phyloP scores from a whole-genome alignment of 2,888 invertebrate species.

The Pharmacophagus antenor region DNA sequence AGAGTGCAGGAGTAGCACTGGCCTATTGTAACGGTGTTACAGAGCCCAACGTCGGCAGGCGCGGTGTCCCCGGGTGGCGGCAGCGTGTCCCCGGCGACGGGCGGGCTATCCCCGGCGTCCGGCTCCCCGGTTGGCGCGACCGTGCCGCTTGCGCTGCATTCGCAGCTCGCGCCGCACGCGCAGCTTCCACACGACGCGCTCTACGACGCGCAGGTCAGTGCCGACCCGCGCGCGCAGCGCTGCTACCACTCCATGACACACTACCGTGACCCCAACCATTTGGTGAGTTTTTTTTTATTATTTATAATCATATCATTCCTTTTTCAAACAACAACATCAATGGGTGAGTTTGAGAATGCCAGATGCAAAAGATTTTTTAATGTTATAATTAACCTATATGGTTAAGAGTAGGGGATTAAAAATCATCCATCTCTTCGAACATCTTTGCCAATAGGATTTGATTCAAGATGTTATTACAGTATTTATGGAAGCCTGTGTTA shows the following conservation, averaged over 20 bases:
- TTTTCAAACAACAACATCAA: background rate
- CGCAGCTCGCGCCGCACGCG: slow-evolving; percentile 42
- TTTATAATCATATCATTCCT: background rate
- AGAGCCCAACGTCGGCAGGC: slow-evolving; percentile 70
- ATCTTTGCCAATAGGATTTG: too few species aligned
- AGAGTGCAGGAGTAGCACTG: background rate
- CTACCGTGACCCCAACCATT: slow-evolving; percentile 17
- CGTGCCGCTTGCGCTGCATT: slow-evolving; percentile 54
- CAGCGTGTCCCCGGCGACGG: slow-evolving; percentile 69
- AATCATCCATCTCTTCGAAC: too few species aligned
- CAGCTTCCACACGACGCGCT: slow-evolving; percentile 44
- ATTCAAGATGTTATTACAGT: too few species aligned
- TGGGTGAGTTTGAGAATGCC: background rate
- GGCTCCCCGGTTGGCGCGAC: slow-evolving; percentile 73
- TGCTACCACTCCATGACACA: slow-evolving; percentile 23
- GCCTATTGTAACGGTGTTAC: slow-evolving; percentile 15
- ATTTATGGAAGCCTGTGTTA: too few species aligned
- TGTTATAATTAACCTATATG: too few species aligned
- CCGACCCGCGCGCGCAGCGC: slow-evolving; percentile 19
- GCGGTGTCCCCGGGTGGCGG: slow-evolving; percentile 57
- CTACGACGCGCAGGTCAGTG: slow-evolving; percentile 28
- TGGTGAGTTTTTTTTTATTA: slow-evolving; percentile 1
- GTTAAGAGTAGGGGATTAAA: too few species aligned
- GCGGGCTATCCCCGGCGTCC: slow-evolving; percentile 70
- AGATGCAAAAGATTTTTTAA: background rate